Evolutionary conservation across 2,797 vertebrate genomes (phyloP).

Genomic region (Smutsia temminckii): DNA sequence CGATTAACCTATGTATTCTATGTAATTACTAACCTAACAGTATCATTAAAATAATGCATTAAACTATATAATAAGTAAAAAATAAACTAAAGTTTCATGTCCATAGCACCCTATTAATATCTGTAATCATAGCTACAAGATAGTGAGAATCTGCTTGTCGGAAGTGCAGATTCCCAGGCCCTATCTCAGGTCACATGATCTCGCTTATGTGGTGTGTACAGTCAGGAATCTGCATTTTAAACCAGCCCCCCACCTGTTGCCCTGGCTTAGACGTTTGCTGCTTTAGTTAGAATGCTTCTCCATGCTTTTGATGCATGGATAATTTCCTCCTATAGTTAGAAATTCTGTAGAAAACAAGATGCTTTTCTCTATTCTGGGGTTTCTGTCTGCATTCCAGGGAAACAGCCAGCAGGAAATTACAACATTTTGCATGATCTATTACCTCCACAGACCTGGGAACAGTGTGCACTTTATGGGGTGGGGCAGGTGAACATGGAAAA

Average conservation of each 20-base stretch:
- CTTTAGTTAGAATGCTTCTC: background rate
- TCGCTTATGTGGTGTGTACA: background rate
- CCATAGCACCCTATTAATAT: background rate
- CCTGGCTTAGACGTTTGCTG: background rate
- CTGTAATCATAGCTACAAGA: background rate
- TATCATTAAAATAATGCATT: background rate
- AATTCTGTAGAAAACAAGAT: background rate
- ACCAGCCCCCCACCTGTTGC: background rate
- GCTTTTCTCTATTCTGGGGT: background rate
- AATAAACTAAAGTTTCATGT: background rate
- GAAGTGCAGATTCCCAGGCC: background rate
- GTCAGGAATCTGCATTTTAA: background rate
- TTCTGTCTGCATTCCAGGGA: background rate
- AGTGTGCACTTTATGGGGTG: background rate
- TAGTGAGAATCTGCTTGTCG: background rate
- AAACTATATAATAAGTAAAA: background rate
- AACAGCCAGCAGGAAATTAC: conserved; percentile 13
- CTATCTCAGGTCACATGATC: background rate
- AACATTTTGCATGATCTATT: conserved; percentile 11
- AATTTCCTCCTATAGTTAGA: background rate
- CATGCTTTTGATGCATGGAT: background rate
- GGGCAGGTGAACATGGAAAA: background rate
- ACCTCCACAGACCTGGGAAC: background rate
- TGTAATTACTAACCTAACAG: background rate
- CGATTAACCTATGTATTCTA: background rate